Evolutionary conservation across 2,113 vertebrate species (phyloP), one percentile per base, ranked within the genome.

Genomic region (Plecotus auritus): DNA sequence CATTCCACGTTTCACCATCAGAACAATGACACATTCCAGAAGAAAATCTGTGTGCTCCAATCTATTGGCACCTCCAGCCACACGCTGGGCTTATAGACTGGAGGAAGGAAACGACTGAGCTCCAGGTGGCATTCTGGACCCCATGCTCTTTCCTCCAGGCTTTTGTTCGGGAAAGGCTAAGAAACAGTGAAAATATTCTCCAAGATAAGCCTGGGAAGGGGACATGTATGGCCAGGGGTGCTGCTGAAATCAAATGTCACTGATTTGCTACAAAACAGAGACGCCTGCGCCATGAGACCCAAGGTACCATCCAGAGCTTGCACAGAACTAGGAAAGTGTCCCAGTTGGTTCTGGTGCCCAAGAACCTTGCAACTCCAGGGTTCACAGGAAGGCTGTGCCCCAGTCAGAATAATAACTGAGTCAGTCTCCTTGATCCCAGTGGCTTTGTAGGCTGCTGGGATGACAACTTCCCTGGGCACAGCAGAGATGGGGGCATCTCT

Each of bases 1-100:
- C 77, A 32, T 42, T 78, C 86, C 45, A 59, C 56, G 76, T 54
- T 20, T 93, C 26, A 18, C 61, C 5, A 18, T 42, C 16, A 59
- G 67, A 84, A 73, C 37, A 26, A 72, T 59, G 32, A 91, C 76
- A 64, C 47, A 35, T 61, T 83, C 22, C 73, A 51, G 82, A 87
- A 70, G 14, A 78, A 74, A 77, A 76, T 14, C 28, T 59, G 37
- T 5, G 51, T 2, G 32, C 18, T 88, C 51, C 83, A 32, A 37
- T 23, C 45, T 45, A 54, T 0, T 22, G 82, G 76, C 30, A 40
- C 28, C 56, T 87, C 66, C 59, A 51, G 72, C 35, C 70, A 23
- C 0, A 4, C 1, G 1, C 3, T 9, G 3, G 26, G 26, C 30
- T 56, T 70, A 20, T 47, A 37, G 56, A 35, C 30, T 11, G 66